Evolutionary conservation across 2,113 vertebrate genomes (phyloP).

Genomic region (Chlorodrepanis virens): DNA sequence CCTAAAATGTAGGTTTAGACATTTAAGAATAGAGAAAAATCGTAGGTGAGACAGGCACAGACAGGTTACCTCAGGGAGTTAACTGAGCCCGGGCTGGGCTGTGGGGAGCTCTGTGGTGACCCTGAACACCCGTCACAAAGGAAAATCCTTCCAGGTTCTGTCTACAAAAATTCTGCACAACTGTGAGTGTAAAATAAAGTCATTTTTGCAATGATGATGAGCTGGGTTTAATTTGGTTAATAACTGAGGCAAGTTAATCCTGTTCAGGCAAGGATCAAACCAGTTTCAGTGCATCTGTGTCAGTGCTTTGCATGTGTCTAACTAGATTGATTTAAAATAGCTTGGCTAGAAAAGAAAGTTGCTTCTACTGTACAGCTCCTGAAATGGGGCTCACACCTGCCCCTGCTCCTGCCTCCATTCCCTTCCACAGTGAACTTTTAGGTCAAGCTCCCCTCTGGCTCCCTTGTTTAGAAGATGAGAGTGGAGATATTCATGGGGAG

Average conservation of each 20-base stretch:
- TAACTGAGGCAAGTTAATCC: conserved; percentile 45
- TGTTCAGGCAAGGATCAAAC: conserved; percentile 42
- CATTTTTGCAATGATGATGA: conserved; percentile 21
- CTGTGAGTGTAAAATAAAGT: neutral
- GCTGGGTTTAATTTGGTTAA: conserved; percentile 41
- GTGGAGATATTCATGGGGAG: fast-evolving
- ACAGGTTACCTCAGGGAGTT: neutral
- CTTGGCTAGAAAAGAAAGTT: neutral
- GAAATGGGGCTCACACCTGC: neutral
- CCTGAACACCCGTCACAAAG: neutral
- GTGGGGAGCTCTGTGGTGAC: neutral
- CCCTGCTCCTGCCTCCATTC: neutral
- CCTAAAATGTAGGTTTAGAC: neutral
- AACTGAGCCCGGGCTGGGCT: neutral
- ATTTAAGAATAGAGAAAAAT: neutral
- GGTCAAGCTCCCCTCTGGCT: neutral
- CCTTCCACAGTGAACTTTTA: neutral
- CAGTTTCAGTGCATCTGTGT: conserved; percentile 26
- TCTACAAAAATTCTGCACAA: neutral
- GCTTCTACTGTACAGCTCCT: neutral
- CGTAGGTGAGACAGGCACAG: neutral
- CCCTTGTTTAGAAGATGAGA: neutral
- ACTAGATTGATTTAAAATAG: neutral
- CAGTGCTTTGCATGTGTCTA: conserved; percentile 25
- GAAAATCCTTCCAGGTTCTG: neutral